Percentiles rank a stretch among this genome's conserved stretches.
phyloP scores from a whole-genome alignment of 2,888 invertebrate species.

The Cryptus viduatorius region DNA sequence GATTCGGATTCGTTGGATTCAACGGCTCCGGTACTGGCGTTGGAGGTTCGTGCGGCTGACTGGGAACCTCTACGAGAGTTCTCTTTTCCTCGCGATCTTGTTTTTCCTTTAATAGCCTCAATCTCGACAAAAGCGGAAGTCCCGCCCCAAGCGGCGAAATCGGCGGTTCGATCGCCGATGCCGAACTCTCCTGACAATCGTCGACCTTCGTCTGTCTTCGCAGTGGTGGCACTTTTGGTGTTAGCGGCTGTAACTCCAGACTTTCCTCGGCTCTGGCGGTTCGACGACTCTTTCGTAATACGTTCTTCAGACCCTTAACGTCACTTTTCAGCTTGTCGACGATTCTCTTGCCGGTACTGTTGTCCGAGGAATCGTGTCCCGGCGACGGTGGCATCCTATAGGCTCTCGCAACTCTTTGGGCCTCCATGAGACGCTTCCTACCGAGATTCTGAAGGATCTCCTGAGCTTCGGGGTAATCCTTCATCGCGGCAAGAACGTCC shows the following conservation, averaged over 20 bases:
- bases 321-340: constrained; percentile 94
- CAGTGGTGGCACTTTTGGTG: constrained; percentile 82
- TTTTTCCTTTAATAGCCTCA: constrained; percentile 94
- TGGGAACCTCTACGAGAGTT: constrained; percentile 77
- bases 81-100: constrained; percentile 87
- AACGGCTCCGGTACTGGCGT: constrained; percentile 68
- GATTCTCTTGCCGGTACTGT: constrained; percentile 90
- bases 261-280: constrained; percentile 87
- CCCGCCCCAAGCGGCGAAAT: constrained; percentile 94
- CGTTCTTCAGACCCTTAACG: constrained; percentile 90
- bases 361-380: constrained; percentile 87
- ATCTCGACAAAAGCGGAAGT: constrained; percentile 91
- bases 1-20: constrained; percentile 78
- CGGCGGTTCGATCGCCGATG: constrained; percentile 87
- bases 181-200: constrained; percentile 81
- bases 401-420: constrained; percentile 85
- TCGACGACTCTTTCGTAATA: constrained; percentile 86
- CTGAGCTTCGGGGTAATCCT: constrained; percentile 98
- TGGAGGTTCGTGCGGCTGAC: constrained; percentile 61
- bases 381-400: constrained; percentile 90
- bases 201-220: constrained; percentile 85
- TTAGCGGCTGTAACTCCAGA: constrained; percentile 89
- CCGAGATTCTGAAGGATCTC: constrained; percentile 96
- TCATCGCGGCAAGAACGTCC: constrained; percentile 97
- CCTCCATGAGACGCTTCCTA: constrained; percentile 94